phyloP scores from a whole-genome alignment of 2,797 vertebrate species.

The Parotocinclus haroldoi region DNA sequence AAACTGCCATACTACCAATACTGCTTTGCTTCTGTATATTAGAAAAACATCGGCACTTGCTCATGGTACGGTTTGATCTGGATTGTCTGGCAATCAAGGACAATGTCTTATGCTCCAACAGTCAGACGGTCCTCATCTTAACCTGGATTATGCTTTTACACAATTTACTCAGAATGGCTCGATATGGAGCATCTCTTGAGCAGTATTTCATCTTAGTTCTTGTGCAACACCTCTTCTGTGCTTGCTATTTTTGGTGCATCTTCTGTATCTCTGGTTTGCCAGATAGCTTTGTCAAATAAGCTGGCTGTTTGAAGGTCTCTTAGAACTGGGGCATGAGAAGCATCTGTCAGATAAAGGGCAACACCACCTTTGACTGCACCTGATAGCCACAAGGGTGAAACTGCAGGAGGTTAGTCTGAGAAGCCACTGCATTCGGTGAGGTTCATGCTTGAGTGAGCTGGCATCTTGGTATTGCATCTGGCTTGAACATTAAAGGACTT shows the following conservation, averaged over 20 bases:
- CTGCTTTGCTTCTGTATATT: no score
- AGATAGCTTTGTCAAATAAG: background rate
- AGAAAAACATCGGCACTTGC: no score
- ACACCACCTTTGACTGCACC: slow-evolving; percentile 1
- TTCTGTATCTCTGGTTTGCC: background rate
- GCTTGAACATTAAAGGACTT: slow-evolving; percentile 14
- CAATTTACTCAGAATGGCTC: no score
- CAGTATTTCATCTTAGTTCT: no score
- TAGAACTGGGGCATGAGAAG: slow-evolving; percentile 10
- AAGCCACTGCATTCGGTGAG: background rate
- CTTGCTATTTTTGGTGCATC: background rate
- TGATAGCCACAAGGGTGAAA: background rate
- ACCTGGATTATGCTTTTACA: no score
- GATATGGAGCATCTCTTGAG: no score
- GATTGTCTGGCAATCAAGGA: no score
- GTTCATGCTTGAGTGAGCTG: slow-evolving; percentile 6
- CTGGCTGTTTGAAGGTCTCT: background rate
- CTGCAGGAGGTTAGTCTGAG: slow-evolving; percentile 1
- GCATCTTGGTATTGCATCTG: slow-evolving; percentile 1
- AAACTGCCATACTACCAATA: no score
- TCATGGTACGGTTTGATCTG: no score
- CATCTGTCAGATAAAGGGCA: slow-evolving; percentile 9
- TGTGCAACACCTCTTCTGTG: no score
- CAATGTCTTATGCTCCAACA: no score
- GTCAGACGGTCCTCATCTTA: no score